Evolutionary conservation across 2,113 vertebrate species (phyloP).

Genomic region (Lophura nycthemera): DNA sequence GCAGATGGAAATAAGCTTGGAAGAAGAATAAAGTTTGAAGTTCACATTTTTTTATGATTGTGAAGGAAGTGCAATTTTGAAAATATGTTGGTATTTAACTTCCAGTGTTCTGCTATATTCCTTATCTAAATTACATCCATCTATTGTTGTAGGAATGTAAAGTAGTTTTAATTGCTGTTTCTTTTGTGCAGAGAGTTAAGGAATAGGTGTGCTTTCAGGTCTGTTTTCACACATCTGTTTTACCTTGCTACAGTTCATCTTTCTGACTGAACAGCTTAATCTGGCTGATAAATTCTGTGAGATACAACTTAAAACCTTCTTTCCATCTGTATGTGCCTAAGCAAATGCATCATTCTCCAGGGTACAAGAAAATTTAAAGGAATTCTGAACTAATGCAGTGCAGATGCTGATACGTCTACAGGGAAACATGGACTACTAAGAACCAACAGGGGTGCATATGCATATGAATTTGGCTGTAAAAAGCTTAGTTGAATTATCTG

Average conservation of each 20-base stretch:
- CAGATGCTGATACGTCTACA: background rate
- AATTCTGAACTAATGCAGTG: background rate
- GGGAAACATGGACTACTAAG: background rate
- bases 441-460: background rate
- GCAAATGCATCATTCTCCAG: background rate
- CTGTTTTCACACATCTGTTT: background rate
- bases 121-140: background rate
- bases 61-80: slow-evolving; percentile 2
- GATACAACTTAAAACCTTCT: background rate
- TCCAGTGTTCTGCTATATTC: background rate
- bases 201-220: background rate
- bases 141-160: background rate
- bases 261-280: background rate
- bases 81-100: background rate
- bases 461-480: background rate
- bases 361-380: background rate
- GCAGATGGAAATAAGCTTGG: background rate
- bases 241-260: background rate
- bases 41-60: background rate
- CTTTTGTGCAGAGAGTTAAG: background rate
- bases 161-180: background rate
- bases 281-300: background rate
- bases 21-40: background rate
- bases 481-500: background rate
- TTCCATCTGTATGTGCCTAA: background rate